Conservation (phyloP, 2,888 invertebrate species). For the Axea sp. region DNA sequence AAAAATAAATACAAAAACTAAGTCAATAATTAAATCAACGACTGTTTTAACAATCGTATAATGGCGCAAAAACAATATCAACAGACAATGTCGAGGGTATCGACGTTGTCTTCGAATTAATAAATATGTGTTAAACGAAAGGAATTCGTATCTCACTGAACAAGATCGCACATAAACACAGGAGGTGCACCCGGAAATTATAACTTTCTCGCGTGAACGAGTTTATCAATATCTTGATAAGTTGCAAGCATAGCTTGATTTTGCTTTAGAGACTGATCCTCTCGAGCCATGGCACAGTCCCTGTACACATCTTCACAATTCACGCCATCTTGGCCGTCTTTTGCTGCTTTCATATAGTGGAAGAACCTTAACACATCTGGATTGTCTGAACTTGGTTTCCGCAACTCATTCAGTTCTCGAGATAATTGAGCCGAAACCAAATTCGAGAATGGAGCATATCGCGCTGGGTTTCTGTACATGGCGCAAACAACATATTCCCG, state of each 20-base stretch:
- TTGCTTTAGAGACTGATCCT: constrained; percentile 81
- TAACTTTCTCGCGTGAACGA: constrained; percentile 89
- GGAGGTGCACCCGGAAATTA: constrained; percentile 42
- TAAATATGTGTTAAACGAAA: constrained; percentile 11
- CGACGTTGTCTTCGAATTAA: neutral
- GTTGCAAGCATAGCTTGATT: constrained; percentile 92
- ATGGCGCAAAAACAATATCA: constrained; percentile 32
- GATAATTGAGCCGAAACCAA: constrained; percentile 92
- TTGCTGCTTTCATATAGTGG: constrained; percentile 93
- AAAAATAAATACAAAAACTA: constrained; percentile 18
- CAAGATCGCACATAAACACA: neutral
- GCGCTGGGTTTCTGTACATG: constrained; percentile 93
- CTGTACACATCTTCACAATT: constrained; percentile 86
- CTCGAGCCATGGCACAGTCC: constrained; percentile 83
- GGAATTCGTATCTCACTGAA: constrained; percentile 22
- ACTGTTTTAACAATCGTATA: constrained; percentile 11
- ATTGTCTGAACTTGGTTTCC: constrained; percentile 91
- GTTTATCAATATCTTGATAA: constrained; percentile 92
- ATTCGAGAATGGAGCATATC: constrained; percentile 94
- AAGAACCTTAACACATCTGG: constrained; percentile 93
- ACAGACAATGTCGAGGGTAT: constrained; percentile 1
- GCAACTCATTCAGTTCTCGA: constrained; percentile 91
- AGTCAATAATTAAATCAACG: constrained; percentile 22
- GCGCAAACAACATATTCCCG: constrained; percentile 91
- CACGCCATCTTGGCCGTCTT: constrained; percentile 90